Base-by-base conservation (phyloP, 2,113 vertebrate species). In the Crotalus tigris region DNA sequence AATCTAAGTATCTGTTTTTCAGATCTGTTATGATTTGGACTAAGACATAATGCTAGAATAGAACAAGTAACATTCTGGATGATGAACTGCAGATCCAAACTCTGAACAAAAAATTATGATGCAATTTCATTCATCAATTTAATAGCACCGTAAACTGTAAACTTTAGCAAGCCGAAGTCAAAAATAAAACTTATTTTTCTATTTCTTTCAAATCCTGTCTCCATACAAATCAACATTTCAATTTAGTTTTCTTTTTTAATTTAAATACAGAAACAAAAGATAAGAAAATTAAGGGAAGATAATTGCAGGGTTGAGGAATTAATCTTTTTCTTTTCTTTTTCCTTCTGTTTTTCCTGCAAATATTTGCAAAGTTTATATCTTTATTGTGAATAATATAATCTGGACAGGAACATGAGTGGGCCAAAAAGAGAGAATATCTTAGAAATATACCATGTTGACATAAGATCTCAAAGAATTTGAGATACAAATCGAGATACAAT, bases 121-220 rank as follows among this genome's bases (percentile, higher is more conserved):
- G 53, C 53, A 88, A 19, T 57, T 57, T 94, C 92, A 26, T 69
- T 6, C 57, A n/a, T 26, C 39, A 91, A 86, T 93, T 94, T 92
- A 94, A 91, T 21, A n/a, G 29, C 15, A 69, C 57, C 92, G 15
- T 39, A 85, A 44, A 21, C 89, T 89, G 93, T 7, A 53, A 90
- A 88, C 55, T 5, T 90, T 59, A 59, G 58, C 2, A 24, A 59
- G 8, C 58, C 23, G 24, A 59, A 59, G 7, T 26, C 58, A 24
- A 24, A 57, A 57, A 59, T 59, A 59, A 59, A 39, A 57, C 19
- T 93, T 90, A 89, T 87, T 94, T 94, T 64, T 93, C 91, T 51
- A 95, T 53, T n/a, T 94, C 92, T 26, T 92, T 93, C 93, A 57
- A 51, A 64, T 87, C 87, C 7, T 87, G 39, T 59, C 87, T 92